Percentiles rank a stretch among this genome's conserved stretches.
Conservation (phyloP, 2,888 invertebrate genomes). For the Omphaloscelis lunosa region DNA sequence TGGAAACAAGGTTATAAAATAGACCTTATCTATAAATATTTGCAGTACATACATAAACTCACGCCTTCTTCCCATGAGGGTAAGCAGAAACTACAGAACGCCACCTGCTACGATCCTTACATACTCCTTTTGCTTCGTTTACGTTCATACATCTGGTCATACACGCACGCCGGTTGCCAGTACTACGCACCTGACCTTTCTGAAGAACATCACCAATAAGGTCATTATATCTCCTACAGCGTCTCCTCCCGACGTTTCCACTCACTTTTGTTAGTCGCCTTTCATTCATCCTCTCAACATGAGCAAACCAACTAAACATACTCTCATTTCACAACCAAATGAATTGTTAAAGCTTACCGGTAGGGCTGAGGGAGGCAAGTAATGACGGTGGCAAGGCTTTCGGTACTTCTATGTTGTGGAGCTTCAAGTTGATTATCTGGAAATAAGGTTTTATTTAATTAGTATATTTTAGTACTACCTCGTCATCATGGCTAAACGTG, state of each 20-base stretch:
- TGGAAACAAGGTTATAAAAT: no score
- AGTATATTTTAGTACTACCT: neutral
- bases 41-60: no score
- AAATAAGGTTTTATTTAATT: slow-evolving; percentile 55
- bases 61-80: neutral
- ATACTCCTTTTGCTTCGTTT: no score
- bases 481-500: no score
- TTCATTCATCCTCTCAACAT: neutral
- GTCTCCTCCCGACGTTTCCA: neutral
- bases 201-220: neutral
- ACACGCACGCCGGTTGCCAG: no score
- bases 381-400: slow-evolving; percentile 95
- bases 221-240: neutral
- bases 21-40: no score
- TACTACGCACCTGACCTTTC: no score
- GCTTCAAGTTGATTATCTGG: slow-evolving; percentile 96
- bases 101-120: neutral
- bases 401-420: slow-evolving; percentile 97
- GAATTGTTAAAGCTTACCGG: slow-evolving; percentile 78
- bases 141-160: neutral
- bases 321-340: neutral
- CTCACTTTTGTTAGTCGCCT: neutral
- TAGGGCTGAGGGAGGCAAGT: slow-evolving; percentile 92
- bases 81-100: neutral
- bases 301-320: neutral